Evolutionary conservation across 2,797 vertebrate species (phyloP).

Genomic region (Micrastur ruficollis): DNA sequence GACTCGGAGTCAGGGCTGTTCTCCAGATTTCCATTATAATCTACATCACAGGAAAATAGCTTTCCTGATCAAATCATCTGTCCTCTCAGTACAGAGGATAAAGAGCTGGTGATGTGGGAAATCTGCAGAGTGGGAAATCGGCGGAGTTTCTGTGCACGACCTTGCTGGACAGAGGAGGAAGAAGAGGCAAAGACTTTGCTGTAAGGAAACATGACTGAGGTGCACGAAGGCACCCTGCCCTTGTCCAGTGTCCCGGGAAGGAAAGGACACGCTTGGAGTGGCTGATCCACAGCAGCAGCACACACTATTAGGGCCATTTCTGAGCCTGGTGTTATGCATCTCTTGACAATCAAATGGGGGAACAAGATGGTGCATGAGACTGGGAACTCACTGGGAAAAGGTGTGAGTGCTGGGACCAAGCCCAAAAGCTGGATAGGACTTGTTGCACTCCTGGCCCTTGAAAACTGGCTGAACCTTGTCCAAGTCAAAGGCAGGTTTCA

Average conservation of each 20-base stretch:
- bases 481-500: not conserved
- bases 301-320: not conserved
- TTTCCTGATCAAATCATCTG: slow-evolving; percentile 62
- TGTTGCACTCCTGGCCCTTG: not conserved
- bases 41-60: slow-evolving; percentile 57
- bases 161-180: slow-evolving; percentile 1
- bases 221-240: not conserved
- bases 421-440: fast-evolving
- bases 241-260: not conserved
- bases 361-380: not conserved
- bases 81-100: slow-evolving; percentile 25
- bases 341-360: not conserved
- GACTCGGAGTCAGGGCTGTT: slow-evolving; percentile 32
- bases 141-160: not conserved
- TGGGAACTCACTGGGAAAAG: not conserved
- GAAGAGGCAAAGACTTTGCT: not conserved
- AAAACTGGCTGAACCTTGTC: not conserved
- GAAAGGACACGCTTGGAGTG: fast-evolving
- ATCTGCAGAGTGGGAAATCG: not conserved
- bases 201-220: not conserved
- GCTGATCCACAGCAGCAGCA: not conserved
- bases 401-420: not conserved
- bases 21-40: slow-evolving; percentile 68
- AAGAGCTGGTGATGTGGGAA: slow-evolving; percentile 38
- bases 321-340: not conserved